These are phyloP conservation scores for Corythucha ciliata DNA, from an alignment of 2,888 invertebrate species.

Conservation along the genomic window DNA sequence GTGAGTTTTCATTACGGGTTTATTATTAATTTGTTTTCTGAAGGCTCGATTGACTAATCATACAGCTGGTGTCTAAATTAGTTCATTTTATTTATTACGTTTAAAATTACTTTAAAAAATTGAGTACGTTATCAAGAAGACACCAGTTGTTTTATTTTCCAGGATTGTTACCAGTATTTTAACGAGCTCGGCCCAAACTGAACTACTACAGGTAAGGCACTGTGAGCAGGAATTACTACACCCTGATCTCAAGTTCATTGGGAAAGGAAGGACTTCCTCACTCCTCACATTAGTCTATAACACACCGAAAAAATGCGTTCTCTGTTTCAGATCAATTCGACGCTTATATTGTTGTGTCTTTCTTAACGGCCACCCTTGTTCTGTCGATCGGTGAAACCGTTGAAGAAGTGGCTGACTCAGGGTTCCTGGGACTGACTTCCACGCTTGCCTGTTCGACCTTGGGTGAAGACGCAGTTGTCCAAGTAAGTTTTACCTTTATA, in stretches of 20 bases:
- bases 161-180: too few species aligned
- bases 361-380: constrained; percentile 96
- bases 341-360: constrained; percentile 99
- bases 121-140: constrained; percentile 40
- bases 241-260: too few species aligned
- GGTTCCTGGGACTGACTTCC: constrained; percentile 96
- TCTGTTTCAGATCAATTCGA: constrained; percentile 90
- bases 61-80: constrained; percentile 24
- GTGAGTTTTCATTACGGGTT: constrained; percentile 51
- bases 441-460: constrained; percentile 96
- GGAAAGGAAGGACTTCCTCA: too few species aligned
- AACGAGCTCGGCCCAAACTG: too few species aligned
- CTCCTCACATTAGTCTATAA: too few species aligned
- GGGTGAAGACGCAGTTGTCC: constrained; percentile 94
- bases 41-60: constrained; percentile 8
- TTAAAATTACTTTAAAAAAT: too few species aligned
- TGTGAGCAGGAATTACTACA: too few species aligned
- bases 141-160: constrained; percentile 87
- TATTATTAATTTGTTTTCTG: constrained; percentile 13
- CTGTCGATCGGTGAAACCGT: constrained; percentile 99
- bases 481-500: constrained; percentile 50
- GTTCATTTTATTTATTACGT: too few species aligned
- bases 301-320: too few species aligned
- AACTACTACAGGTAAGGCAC: too few species aligned
- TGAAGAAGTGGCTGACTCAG: constrained; percentile 99